Evolutionary conservation across 2,113 vertebrate genomes (phyloP).

Genomic region (Pluvianellus socialis): DNA sequence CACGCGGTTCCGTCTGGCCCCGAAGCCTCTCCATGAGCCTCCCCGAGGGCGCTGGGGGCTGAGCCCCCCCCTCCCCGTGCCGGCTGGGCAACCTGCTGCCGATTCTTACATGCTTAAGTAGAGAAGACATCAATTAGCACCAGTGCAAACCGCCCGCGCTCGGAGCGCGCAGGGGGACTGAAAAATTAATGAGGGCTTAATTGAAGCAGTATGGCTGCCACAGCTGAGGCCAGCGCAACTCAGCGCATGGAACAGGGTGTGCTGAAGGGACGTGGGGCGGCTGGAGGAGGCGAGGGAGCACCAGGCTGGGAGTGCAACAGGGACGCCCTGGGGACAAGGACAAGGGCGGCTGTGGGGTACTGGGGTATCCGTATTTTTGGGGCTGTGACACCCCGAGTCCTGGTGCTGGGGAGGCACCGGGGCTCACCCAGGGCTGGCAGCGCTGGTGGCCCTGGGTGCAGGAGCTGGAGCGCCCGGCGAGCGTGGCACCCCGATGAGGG

Average conservation of each 20-base stretch:
- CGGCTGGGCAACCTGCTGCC: not conserved
- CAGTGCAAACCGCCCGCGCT: not conserved
- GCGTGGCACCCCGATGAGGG: not conserved
- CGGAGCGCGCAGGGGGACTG: not conserved
- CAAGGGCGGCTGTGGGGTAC: accelerated
- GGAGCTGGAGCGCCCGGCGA: not conserved
- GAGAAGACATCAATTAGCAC: not conserved
- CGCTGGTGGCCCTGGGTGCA: accelerated
- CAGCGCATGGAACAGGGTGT: not conserved
- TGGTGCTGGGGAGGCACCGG: not conserved
- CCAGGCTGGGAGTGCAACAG: not conserved
- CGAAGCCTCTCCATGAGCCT: not conserved
- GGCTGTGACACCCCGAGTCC: accelerated
- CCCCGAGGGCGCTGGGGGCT: accelerated
- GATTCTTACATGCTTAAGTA: not conserved
- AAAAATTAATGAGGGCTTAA: conserved; percentile 46
- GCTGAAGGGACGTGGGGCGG: accelerated
- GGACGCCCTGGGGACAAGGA: not conserved
- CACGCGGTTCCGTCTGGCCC: not conserved
- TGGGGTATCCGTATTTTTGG: accelerated
- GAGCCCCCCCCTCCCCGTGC: not conserved
- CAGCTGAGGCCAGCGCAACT: not conserved
- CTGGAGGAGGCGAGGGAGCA: not conserved
- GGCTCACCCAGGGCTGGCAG: accelerated
- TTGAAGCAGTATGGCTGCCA: not conserved